Percentiles rank a stretch among this genome's conserved stretches.
phyloP scores from a whole-genome alignment of 2,888 invertebrate genomes.

The Nineta flava region DNA sequence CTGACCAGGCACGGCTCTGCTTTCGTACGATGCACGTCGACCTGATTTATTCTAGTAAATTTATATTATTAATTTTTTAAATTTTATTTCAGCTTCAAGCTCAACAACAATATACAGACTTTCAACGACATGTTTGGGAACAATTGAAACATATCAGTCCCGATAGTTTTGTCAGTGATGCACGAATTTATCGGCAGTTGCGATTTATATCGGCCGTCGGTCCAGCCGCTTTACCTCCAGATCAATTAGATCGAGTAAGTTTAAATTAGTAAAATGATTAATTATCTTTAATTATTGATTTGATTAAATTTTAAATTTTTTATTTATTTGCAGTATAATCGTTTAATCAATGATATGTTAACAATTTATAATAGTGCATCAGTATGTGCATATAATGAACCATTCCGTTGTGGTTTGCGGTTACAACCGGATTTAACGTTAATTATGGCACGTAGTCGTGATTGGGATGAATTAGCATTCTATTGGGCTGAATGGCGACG shows the following conservation, averaged over 20 bases:
- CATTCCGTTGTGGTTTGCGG: conserved; percentile 64
- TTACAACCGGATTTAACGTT: conserved; percentile 61
- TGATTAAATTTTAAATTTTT: not conserved
- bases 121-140: conserved; percentile 65
- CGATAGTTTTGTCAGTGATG: conserved; percentile 45
- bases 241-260: conserved; percentile 66
- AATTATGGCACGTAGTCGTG: conserved; percentile 64
- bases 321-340: conserved; percentile 53
- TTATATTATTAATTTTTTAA: no score
- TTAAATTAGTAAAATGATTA: not conserved
- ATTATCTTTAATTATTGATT: not conserved
- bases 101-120: conserved; percentile 65
- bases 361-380: conserved; percentile 74
- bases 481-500: conserved; percentile 86
- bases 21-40: no score
- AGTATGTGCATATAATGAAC: conserved; percentile 71
- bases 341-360: conserved; percentile 75
- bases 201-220: conserved; percentile 64
- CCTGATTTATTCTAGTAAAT: no score
- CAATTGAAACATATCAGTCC: conserved; percentile 55
- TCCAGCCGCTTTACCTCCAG: conserved; percentile 66
- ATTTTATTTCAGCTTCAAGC: conserved; percentile 48
- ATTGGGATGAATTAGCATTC: conserved; percentile 78
- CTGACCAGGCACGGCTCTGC: no score
- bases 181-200: conserved; percentile 53